Evolutionary conservation across 2,888 invertebrate genomes (phyloP).

Genomic region (Sphaeridia pumilis): DNA sequence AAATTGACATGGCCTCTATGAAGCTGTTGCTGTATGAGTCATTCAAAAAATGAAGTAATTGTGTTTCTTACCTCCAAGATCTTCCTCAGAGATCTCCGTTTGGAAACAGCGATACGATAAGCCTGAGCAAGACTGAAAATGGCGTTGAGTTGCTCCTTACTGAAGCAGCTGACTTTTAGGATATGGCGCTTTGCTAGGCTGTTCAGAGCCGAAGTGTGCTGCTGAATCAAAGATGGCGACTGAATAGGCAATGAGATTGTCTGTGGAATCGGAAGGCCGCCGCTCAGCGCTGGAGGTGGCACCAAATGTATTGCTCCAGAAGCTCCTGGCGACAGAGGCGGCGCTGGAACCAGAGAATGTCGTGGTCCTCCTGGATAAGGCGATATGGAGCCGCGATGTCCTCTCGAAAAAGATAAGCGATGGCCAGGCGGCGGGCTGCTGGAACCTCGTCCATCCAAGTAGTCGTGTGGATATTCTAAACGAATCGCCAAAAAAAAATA

Average conservation of each 20-base stretch:
- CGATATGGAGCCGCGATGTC: slow-evolving; percentile 8
- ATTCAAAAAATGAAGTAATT: too few species aligned
- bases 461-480: slow-evolving; percentile 11
- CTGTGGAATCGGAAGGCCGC: neutral
- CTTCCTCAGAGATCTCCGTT: slow-evolving; percentile 72
- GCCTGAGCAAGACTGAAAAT: slow-evolving; percentile 88
- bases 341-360: neutral
- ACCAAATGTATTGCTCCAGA: neutral
- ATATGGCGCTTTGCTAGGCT: slow-evolving; percentile 61
- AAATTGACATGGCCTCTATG: too few species aligned
- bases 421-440: slow-evolving; percentile 15
- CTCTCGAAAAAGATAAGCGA: slow-evolving; percentile 6
- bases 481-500: neutral
- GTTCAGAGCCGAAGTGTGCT: neutral
- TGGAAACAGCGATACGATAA: slow-evolving; percentile 66
- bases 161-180: slow-evolving; percentile 72
- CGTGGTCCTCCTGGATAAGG: neutral
- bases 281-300: neutral
- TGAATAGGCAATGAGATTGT: neutral
- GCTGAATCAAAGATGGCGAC: slow-evolving; percentile 1
- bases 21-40: slow-evolving; percentile 6
- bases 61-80: slow-evolving; percentile 59
- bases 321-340: neutral
- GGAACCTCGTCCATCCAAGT: slow-evolving; percentile 13
- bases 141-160: slow-evolving; percentile 77